Conservation (phyloP, 2,888 invertebrate genomes). For the Petrophora chlorosata region DNA sequence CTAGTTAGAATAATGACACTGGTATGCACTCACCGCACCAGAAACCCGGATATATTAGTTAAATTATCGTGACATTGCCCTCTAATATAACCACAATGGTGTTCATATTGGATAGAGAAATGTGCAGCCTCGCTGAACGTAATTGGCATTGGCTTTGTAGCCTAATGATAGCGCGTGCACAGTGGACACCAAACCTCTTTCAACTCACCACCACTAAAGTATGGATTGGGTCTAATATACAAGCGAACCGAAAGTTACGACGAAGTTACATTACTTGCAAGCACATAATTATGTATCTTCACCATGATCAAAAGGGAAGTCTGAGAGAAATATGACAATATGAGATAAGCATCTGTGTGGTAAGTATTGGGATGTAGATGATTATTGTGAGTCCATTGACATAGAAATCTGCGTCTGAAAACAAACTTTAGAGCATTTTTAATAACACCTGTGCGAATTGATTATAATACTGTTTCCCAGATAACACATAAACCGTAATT, state of each 20-base stretch:
- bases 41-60: slow-evolving; percentile 42
- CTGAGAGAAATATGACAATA: no score
- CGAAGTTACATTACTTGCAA: no score
- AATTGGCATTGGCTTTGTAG: slow-evolving; percentile 60
- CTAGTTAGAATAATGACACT: slow-evolving; percentile 23
- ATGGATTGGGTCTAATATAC: slow-evolving; percentile 25
- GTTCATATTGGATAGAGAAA: slow-evolving; percentile 52
- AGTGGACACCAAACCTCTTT: slow-evolving; percentile 55
- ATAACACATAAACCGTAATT: not conserved
- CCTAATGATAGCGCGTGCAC: slow-evolving; percentile 54
- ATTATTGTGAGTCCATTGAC: no score
- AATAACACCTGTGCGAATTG: no score
- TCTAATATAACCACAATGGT: slow-evolving; percentile 53
- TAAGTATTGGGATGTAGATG: no score
- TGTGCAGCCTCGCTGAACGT: slow-evolving; percentile 54
- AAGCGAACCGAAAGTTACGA: no score
- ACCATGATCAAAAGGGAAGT: no score
- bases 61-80: slow-evolving; percentile 55
- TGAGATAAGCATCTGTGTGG: no score
- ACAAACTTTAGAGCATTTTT: not conserved
- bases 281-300: no score
- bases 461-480: not conserved
- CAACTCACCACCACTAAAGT: slow-evolving; percentile 43
- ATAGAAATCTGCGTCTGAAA: not conserved
- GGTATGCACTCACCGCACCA: slow-evolving; percentile 36